Evolutionary conservation across 2,888 invertebrate genomes (phyloP), one percentile per base, ranked within the genome.

Genomic region (Agelastica alni): DNA sequence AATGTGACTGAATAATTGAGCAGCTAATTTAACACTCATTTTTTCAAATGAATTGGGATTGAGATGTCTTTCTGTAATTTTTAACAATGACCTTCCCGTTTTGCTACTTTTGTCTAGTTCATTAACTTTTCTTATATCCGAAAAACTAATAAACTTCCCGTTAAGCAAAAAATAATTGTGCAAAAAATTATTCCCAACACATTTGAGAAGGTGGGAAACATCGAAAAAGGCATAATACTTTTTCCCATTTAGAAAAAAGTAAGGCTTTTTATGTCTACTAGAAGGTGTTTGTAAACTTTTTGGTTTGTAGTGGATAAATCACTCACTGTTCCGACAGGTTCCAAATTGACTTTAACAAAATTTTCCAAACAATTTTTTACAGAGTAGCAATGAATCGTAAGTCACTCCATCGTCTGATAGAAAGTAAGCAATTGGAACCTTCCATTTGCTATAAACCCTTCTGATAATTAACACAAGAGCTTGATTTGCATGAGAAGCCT

Each of bases 1-100:
- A 30, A 37, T 47, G 14, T 47, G 37, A 17, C 47, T 37, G 0
- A 47, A 30, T 12, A 47, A 37, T 16, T 47, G 47, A 3, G 37
- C 30, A 17, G 47, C 47, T n/a, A 47, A n/a, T 18, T 46, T 36
- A 4, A 34, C 36, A 7, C 10, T 45, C 44, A 45, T 45, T 20
- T 32, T 45, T 45, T 34, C 18, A 16, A 47, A 47, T 6, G 30
- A 14, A 47, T 30, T 47, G 2, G 18, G 28, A 17, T 47, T 26
- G 0, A 37, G 4, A n/a, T 46, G 36, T 26, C 16, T 46, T 3
- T 36, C 37, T 9, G 37, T 37, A 7, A 44, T n/a, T 34, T 44
- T 44, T 3, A n/a, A 44, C 4, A 36, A 36, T 2, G 13, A 1
- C 7, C 16, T 36, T 36, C 31, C 4, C 5, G 31, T 31, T 31